Evolutionary conservation across 2,797 vertebrate species (phyloP).

Genomic region (Muraenolepis orangiensis): DNA sequence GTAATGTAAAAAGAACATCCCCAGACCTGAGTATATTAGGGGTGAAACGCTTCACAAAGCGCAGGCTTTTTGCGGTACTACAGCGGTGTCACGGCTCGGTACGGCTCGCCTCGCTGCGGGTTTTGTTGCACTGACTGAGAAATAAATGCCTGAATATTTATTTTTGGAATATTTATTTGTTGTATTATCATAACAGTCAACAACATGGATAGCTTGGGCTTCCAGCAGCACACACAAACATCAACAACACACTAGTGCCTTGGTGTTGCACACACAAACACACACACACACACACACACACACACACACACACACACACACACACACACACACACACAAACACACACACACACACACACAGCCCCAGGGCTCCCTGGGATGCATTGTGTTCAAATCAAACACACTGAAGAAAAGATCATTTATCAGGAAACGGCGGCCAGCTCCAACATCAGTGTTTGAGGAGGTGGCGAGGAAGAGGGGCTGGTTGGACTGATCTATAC

Average conservation of each 20-base stretch:
- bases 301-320: constrained; percentile 8
- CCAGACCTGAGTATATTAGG: not conserved
- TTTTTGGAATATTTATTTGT: too few species aligned
- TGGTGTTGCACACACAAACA: not conserved
- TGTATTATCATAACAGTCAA: too few species aligned
- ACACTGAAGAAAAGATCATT: constrained; percentile 52
- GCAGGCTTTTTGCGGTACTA: too few species aligned
- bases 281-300: not conserved
- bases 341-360: constrained; percentile 20
- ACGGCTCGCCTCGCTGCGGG: too few species aligned
- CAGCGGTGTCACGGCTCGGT: too few species aligned
- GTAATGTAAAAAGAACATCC: constrained; percentile 35
- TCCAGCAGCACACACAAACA: not conserved
- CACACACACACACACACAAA: constrained; percentile 10
- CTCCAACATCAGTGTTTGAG: constrained; percentile 52
- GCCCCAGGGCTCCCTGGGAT: constrained; percentile 17
- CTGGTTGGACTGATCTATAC: constrained; percentile 39
- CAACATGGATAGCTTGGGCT: too few species aligned
- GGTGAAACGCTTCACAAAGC: too few species aligned
- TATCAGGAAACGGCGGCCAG: constrained; percentile 39
- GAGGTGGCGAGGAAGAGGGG: constrained; percentile 35
- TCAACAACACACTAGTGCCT: not conserved
- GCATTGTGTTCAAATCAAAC: constrained; percentile 57
- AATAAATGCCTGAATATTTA: too few species aligned
- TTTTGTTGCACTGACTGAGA: too few species aligned